Evolutionary conservation across 2,888 invertebrate species (phyloP), one percentile per base, ranked within the genome.

Genomic region (Cataglyphis cursor): DNA sequence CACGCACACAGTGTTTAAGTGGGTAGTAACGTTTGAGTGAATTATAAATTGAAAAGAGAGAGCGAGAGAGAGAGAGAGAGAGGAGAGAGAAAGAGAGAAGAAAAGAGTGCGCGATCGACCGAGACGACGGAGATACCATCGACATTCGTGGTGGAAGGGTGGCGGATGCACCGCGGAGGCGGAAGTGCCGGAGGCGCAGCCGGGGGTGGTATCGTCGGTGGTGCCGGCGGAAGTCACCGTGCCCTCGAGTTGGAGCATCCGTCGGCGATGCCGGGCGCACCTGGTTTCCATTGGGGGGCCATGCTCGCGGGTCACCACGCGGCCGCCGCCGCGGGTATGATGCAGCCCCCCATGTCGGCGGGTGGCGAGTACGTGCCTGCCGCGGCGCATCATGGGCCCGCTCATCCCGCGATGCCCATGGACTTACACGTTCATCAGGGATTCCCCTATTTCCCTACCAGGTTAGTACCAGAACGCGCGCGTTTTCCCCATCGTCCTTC

Each of bases 351-450:
- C 83, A 89, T 94, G 81, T 92, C 93, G 61, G 85, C 91, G 24
- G 88, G 85, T 21, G 89, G 85, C 61, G 90, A 90, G 48, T 90
- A 90, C 82, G 87, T 89, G 31, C 90, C 90, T 72, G 92, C 92
- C 82, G 91, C 93, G 92, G 96, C 96, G 85, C 96, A 96, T 94
- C 96, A 96, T 90, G 96, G 96, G 90, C 95, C 96, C 91, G 94
- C 93, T 82, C 95, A 95, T 87, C 94, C 95, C 81, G 93, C 95
- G 81, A 97, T 97, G 97, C 98, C 98, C 75, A 98, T 98, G 98
- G 98, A 98, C 95, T 96, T 98, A 92, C 98, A 98, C 95, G 98
- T 98, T 95, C 97, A 98, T 73, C 98, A 98, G 95, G 98, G 97
- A 92, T 98, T 98, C 95, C 98, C 98, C 84, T 98, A 98, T 95